Percentiles rank a stretch among this genome's conserved stretches.
These are phyloP conservation scores for Zeuzera pyrina DNA, from an alignment of 2,888 invertebrate species.

Conservation along the genomic window DNA sequence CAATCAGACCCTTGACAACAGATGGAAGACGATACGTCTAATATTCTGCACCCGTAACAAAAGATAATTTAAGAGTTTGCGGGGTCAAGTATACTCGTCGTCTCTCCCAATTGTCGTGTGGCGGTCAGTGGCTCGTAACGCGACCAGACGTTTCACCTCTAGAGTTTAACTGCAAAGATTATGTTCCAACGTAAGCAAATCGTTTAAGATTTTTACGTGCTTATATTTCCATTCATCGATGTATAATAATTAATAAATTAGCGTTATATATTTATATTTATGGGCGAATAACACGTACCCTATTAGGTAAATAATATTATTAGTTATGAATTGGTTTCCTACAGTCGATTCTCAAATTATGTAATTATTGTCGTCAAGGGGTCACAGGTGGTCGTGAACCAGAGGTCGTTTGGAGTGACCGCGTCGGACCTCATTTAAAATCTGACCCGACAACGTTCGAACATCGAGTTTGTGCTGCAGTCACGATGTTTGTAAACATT, in stretches of 20 bases:
- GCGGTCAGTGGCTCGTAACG: slow-evolving; percentile 63
- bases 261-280: too few species aligned
- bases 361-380: slow-evolving; percentile 5
- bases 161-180: too few species aligned
- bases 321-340: too few species aligned
- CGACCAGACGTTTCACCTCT: too few species aligned
- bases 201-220: too few species aligned
- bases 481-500: slow-evolving; percentile 3
- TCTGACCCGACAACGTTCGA: slow-evolving; percentile 46
- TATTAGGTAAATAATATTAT: too few species aligned
- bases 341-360: too few species aligned
- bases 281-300: too few species aligned
- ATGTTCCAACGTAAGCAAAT: too few species aligned
- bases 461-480: slow-evolving; percentile 15
- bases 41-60: slow-evolving; percentile 30
- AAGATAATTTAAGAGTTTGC: slow-evolving; percentile 54
- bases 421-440: slow-evolving; percentile 52
- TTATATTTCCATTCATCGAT: too few species aligned
- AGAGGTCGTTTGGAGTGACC: slow-evolving; percentile 31
- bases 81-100: slow-evolving; percentile 62
- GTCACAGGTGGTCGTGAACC: slow-evolving; percentile 26
- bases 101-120: slow-evolving; percentile 54
- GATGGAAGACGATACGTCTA: slow-evolving; percentile 37
- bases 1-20: slow-evolving; percentile 1
- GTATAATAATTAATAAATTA: too few species aligned